Base-by-base conservation (phyloP, 2,797 vertebrate species). In the Microctenopoma stevenorrisi region DNA sequence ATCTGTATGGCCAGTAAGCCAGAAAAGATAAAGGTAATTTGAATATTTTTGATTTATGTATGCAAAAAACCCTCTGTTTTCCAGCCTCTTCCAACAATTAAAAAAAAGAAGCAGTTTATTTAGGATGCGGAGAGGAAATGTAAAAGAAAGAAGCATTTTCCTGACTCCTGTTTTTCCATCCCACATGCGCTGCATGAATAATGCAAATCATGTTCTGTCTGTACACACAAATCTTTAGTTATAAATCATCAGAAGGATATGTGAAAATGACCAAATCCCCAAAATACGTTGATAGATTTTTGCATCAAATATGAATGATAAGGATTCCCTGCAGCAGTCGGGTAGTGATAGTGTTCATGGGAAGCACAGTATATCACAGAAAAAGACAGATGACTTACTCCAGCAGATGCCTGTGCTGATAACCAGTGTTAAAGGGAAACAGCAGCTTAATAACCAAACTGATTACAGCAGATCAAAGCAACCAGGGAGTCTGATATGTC, bases 361-460 rank as follows among this genome's bases (percentile, higher is more conserved):
- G 63, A 66, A 48, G 49, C 51, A 22, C 18, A 49, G 66, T 56
- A 47, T 54, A 76, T 76, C 56, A 77, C 51, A 74, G 64, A 28
- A 67, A 76, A 85, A 56, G 53, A 77, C 59, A 84, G 82, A 90
- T 91, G 91, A 87, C 48, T 61, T 63, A 56, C 72, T 62, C 64
- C 22, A 64, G 79, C 87, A 90, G 83, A 90, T 86, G 87, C 73
- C 69, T 49, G 50, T 15, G 74, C 83, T 73, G 76, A 83, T 88
- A 89, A 91, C 92, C 89, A 89, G 85, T 78, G 85, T 88, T 87
- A 79, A 86, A 89, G 78, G 66, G 67, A 92, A 90, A 91, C 85
- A 78, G 83, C 74, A 86, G 89, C 86, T 91, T 91, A 91, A 89
- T 59, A 62, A 89, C 88, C 80, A 78, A 88, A 90, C 72, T 89